Percentiles rank a stretch among this genome's conserved stretches.
These are phyloP conservation scores for Catostomus latipinnis DNA, from an alignment of 2,797 vertebrate species.

Conservation along the genomic window DNA sequence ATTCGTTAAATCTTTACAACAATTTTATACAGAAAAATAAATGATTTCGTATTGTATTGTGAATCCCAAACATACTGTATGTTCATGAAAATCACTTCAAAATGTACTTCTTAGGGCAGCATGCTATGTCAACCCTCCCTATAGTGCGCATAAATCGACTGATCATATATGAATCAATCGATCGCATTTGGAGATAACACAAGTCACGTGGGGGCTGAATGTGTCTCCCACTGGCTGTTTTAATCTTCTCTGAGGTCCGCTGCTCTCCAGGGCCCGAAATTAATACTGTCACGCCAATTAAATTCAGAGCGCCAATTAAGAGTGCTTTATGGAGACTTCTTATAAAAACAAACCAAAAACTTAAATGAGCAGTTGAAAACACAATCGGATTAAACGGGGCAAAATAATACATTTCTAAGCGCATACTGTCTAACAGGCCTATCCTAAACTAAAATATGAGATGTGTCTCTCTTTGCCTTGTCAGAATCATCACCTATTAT, in stretches of 20 bases:
- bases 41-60: too few relatives aligned
- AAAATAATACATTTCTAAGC: not conserved
- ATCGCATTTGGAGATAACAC: not conserved
- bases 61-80: too few relatives aligned
- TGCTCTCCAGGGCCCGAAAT: slow-evolving; percentile 62
- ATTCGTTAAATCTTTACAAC: too few relatives aligned
- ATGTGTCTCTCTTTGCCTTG: not conserved
- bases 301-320: slow-evolving; percentile 80
- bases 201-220: slow-evolving; percentile 41
- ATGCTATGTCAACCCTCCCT: not conserved
- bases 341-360: not conserved
- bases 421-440: too few relatives aligned
- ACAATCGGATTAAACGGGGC: not conserved
- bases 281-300: slow-evolving; percentile 74
- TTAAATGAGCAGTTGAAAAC: not conserved
- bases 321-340: slow-evolving; percentile 56
- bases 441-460: not conserved
- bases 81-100: too few relatives aligned
- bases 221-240: slow-evolving; percentile 33
- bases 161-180: slow-evolving; percentile 4
- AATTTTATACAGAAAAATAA: too few relatives aligned
- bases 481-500: slow-evolving; percentile 20
- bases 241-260: slow-evolving; percentile 25
- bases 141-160: not conserved
- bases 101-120: too few relatives aligned